phyloP scores from a whole-genome alignment of 2,888 invertebrate species.

The Prosapia bicincta region DNA sequence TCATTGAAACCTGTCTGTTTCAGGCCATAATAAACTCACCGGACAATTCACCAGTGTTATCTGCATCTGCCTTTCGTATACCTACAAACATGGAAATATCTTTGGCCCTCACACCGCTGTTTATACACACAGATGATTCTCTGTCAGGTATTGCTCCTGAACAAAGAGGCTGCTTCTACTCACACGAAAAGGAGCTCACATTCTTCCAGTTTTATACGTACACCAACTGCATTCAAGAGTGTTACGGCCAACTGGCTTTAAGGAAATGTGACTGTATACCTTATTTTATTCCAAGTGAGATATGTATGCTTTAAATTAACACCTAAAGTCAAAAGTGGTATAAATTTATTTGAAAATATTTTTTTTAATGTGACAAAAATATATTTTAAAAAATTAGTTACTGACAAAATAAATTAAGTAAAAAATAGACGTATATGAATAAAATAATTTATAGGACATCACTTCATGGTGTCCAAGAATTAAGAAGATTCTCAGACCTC shows the following conservation, averaged over 20 bases:
- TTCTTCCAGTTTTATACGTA: neutral
- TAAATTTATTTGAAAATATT: too few relatives aligned
- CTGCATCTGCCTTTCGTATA: neutral
- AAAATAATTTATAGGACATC: too few relatives aligned
- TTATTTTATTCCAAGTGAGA: neutral
- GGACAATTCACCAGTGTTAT: neutral
- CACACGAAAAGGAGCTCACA: neutral
- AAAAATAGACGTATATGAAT: too few relatives aligned
- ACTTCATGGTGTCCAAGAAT: too few relatives aligned
- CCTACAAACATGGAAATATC: neutral
- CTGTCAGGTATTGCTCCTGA: neutral
- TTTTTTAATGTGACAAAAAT: too few relatives aligned
- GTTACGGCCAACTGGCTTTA: neutral
- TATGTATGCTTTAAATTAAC: too few relatives aligned
- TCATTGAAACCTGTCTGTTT: neutral
- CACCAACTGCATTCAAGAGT: neutral
- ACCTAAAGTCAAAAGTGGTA: too few relatives aligned
- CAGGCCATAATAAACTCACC: neutral
- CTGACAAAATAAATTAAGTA: too few relatives aligned
- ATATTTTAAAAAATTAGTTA: too few relatives aligned
- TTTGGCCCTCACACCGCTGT: neutral
- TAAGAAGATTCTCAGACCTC: too few relatives aligned
- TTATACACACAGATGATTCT: neutral
- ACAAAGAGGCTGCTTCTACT: neutral
- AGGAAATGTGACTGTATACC: neutral